Base-by-base conservation (phyloP, 2,113 vertebrate genomes). In the Dipodomys spectabilis region DNA sequence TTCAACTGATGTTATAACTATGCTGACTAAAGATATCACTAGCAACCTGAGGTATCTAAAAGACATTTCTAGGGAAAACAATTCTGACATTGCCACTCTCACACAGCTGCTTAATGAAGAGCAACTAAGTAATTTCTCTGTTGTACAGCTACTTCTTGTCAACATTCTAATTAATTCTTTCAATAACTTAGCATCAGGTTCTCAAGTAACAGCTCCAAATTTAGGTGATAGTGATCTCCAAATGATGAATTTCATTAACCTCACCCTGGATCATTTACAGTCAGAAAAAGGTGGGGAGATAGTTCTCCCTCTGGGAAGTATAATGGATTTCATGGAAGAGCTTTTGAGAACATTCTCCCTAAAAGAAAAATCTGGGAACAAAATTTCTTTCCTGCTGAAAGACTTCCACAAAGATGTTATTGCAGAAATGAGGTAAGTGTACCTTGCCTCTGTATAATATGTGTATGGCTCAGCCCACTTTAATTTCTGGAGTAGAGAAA, bases 371-470 rank as follows among this genome's bases (percentile, higher is more conserved):
- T 89, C 94, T 12, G 89, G 74, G 45, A 95, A 94, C 28, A 93
- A 91, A 93, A n/a, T 62, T 27, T 69, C n/a, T 60, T 73, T 86
- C 44, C 93, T 96, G 25, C 39, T 94, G 13, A 96, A 92, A 80
- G 81, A 86, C 39, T 91, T 97, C 0, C 71, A 67, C 65, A 27
- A 74, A 45, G 89, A 93, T 71, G 0, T 89, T 35, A 65, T 67
- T 57, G 64, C 94, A 93, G 97, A 96, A 95, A 87, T 90, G 35
- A 97, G 98, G 98, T 98, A 65, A 98, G 98, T 23, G 0, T 85
- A 49, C n/a, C 0, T 57, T 7, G 7, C 20, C 80, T 95, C 84
- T 32, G 0, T 35, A 45, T 18, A 30, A 0, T 23, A 39, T 64
- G 6, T 6, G 10, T 9, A 18, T 0, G 6, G 86, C 39, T 64